Evolutionary conservation across 2,797 vertebrate species (phyloP), one percentile per base, ranked within the genome.

Genomic region (Sebastes minor): DNA sequence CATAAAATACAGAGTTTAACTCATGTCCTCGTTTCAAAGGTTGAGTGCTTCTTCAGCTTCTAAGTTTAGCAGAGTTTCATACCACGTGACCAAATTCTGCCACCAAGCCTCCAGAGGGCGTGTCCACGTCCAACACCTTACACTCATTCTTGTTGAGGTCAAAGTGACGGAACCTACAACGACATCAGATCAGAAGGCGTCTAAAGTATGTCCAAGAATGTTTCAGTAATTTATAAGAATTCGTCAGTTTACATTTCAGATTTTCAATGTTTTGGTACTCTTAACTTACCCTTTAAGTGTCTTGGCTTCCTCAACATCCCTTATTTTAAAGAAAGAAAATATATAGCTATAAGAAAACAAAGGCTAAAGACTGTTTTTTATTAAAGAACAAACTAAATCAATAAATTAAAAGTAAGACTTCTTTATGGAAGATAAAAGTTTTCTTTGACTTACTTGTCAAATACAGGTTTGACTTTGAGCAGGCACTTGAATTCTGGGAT

Each of bases 71-170:
- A 14, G 16, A 27, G 23, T 69, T 82, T 84, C 77, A 2, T 91
- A 96, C 95, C 94, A 95, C 79, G 82, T 97, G 94, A 23, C 94
- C 92, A 86, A 99, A 99, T 75, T 98, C 96, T 33, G 97, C 97
- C 10, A 96, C 96, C 87, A 99, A 86, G 57, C 96, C 96, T 62
- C 96, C 97, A 2, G 93, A 96, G 6, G 96, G 95, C 35, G 96
- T 91, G 78, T 98, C 97, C 94, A 96, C 95, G 71, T 98, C 97
- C 96, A 99, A 93, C 68, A 97, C 94, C 87, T 98, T 99, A 0
- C 94, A 96, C 62, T 93, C 90, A 0, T 94, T 95, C 46, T 92
- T 96, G 86, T 94, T 88, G 87, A 99, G 96, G 66, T 96, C 96
- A 83, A 99, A 99, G 86, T 94, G 97, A 38, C 97, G 96, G 83